A percentile compares a stretch with the other conserved stretches of the same genome.
Conservation (phyloP, 30 jellyfish, hydroid and myxozoan species). For the Mastigias papua region DNA sequence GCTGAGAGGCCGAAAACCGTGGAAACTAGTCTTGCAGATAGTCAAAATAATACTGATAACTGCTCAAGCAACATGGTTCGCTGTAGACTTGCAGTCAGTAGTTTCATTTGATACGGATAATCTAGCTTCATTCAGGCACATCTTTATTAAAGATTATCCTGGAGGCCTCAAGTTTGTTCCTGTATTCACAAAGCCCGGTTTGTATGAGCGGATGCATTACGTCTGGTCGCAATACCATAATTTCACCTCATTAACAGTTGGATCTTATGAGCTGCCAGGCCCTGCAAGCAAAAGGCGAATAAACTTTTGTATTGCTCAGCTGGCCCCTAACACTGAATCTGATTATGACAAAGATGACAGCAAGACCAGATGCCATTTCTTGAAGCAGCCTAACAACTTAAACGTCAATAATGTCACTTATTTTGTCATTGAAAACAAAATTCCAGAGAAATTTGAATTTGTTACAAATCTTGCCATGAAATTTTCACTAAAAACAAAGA, state of each 20-base stretch:
- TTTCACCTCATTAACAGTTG: conserved; percentile 65
- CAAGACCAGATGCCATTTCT: conserved; percentile 17
- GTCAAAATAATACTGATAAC: conserved; percentile 84
- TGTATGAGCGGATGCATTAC: conserved; percentile 79
- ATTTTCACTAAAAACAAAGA: conserved; percentile 64
- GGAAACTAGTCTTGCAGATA: conserved; percentile 86
- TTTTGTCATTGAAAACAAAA: conserved; percentile 62
- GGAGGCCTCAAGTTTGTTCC: conserved; percentile 65
- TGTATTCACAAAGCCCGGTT: conserved; percentile 68
- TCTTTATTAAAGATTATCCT: conserved; percentile 76
- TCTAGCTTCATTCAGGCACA: conserved; percentile 85
- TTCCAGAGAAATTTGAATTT: conserved; percentile 72
- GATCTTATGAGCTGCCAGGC: conserved; percentile 73
- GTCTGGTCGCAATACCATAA: conserved; percentile 87
- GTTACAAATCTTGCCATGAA: conserved; percentile 31
- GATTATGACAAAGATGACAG: conserved; percentile 63
- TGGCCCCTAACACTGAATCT: neutral
- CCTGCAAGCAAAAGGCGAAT: conserved; percentile 15
- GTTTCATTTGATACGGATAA: conserved; percentile 87
- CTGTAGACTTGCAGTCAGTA: conserved; percentile 88
- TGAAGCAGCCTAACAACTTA: conserved; percentile 50
- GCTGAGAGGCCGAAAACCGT: conserved; percentile 87
- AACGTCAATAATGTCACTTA: conserved; percentile 12
- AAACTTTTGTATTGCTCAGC: conserved; percentile 17
- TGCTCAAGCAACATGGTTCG: conserved; percentile 90